These are phyloP conservation scores for Ptyas mucosa DNA, from an alignment of 2,113 vertebrate species.

Conservation along the genomic window DNA sequence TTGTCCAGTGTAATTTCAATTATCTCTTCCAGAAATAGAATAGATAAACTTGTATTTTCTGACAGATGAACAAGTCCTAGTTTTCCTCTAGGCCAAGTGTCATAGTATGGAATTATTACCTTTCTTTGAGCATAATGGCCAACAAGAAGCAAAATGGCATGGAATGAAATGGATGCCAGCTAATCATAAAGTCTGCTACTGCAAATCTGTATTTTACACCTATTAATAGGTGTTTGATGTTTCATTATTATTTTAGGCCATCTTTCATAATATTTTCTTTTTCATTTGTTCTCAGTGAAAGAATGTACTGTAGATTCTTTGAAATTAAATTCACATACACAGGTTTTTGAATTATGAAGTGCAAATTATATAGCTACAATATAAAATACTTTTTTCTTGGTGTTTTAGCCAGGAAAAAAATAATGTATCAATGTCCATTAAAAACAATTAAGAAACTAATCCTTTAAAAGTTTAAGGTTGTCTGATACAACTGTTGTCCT, in stretches of 20 bases:
- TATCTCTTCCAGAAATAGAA: background rate
- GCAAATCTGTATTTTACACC: conserved; percentile 5
- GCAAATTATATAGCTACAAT: background rate
- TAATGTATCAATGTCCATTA: background rate
- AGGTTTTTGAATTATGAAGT: background rate
- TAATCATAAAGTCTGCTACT: conserved; percentile 19
- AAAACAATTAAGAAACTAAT: background rate
- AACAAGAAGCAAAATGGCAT: conserved; percentile 32
- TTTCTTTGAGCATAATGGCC: conserved; percentile 38
- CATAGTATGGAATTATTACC: conserved; percentile 28
- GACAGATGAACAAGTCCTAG: conserved; percentile 11
- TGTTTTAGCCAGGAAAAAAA: background rate
- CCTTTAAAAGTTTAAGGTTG: background rate
- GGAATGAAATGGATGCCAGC: conserved; percentile 37
- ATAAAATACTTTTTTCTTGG: background rate
- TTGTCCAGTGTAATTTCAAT: background rate
- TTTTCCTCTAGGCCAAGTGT: conserved; percentile 14
- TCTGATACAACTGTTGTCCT: background rate
- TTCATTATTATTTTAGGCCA: conserved; percentile 13
- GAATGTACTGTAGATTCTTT: background rate
- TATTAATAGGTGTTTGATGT: background rate
- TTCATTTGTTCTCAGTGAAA: background rate
- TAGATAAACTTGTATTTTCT: background rate
- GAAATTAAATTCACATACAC: background rate
- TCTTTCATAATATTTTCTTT: conserved; percentile 2